phyloP scores from a whole-genome alignment of 2,888 invertebrate genomes.

The Willowsia nigromaculata region DNA sequence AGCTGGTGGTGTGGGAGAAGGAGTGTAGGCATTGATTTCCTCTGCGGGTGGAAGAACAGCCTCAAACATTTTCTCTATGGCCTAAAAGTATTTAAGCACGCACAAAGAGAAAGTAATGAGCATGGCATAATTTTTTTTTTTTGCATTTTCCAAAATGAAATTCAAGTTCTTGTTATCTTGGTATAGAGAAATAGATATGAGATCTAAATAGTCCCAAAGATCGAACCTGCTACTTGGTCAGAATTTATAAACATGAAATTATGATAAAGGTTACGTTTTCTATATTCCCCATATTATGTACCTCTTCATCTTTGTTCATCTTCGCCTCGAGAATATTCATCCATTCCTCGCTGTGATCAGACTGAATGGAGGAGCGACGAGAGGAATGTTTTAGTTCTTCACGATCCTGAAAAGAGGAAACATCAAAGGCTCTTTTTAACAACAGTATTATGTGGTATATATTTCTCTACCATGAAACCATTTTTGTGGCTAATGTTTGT shows the following conservation, averaged over 20 bases:
- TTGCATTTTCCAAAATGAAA: conserved; percentile 39
- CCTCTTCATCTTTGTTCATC: conserved; percentile 74
- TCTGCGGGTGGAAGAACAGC: conserved; percentile 58
- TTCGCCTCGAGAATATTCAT: conserved; percentile 76
- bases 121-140: neutral
- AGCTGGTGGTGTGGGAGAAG: conserved; percentile 17
- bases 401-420: conserved; percentile 53
- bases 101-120: conserved; percentile 35
- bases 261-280: conserved; percentile 6
- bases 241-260: conserved; percentile 5
- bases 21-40: conserved; percentile 17
- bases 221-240: neutral
- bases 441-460: neutral
- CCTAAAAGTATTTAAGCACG: conserved; percentile 32
- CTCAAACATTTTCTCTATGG: conserved; percentile 68
- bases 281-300: conserved; percentile 43
- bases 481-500: conserved; percentile 13
- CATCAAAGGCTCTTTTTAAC: conserved; percentile 13
- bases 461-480: no score
- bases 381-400: conserved; percentile 69
- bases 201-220: neutral
- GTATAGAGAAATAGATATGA: neutral
- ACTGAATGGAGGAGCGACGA: conserved; percentile 76
- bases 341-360: conserved; percentile 76
- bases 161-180: neutral